These are phyloP conservation scores for Watsonalla binaria DNA, from an alignment of 2,888 invertebrate genomes.

Conservation along the genomic window DNA sequence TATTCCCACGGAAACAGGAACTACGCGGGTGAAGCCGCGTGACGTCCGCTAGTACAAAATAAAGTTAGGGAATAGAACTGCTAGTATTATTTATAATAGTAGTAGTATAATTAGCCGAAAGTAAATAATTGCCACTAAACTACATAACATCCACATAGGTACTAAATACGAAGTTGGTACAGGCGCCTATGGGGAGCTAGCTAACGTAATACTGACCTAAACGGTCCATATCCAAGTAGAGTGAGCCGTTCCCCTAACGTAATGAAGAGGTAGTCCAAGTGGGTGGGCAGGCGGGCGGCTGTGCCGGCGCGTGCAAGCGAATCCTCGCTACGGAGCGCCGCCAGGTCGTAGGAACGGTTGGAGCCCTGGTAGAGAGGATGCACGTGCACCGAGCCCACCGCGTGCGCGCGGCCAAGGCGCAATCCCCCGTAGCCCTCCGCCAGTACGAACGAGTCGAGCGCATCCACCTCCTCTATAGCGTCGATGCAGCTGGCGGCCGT, in stretches of 20 bases:
- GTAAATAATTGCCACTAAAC: too few relatives aligned
- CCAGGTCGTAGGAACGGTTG: conserved; percentile 43
- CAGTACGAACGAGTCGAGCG: conserved; percentile 55
- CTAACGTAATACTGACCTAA: conserved; percentile 33
- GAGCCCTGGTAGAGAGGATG: conserved; percentile 49
- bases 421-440: conserved; percentile 37
- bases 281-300: conserved; percentile 26
- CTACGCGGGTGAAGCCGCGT: too few relatives aligned
- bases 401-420: conserved; percentile 26
- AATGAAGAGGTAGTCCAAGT: conserved; percentile 42
- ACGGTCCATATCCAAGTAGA: conserved; percentile 50
- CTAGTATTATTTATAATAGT: too few relatives aligned
- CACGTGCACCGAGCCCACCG: conserved; percentile 40
- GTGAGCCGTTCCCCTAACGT: conserved; percentile 49
- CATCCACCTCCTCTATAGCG: conserved; percentile 54
- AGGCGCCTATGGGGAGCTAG: neutral
- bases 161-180: too few relatives aligned
- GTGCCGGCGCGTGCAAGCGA: conserved; percentile 15
- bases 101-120: too few relatives aligned
- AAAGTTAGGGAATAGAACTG: too few relatives aligned
- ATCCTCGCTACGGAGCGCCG: conserved; percentile 40
- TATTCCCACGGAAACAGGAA: too few relatives aligned
- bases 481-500: conserved; percentile 65
- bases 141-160: too few relatives aligned
- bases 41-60: too few relatives aligned